Base-by-base conservation (phyloP, 2,797 vertebrate genomes). In the Calcarius lapponicus region DNA sequence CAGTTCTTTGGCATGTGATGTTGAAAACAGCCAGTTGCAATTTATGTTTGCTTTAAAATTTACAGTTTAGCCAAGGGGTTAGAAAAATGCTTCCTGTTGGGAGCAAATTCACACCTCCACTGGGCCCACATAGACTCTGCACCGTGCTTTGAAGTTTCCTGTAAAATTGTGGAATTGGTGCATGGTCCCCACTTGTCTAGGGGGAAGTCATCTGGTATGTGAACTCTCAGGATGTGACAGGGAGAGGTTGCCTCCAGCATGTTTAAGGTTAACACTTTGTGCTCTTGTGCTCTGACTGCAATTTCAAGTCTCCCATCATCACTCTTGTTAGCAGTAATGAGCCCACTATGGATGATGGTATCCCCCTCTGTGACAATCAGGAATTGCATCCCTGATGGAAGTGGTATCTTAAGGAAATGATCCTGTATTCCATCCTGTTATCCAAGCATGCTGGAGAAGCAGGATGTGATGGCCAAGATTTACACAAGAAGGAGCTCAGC, bases 41-140 rank as follows among this genome's bases (percentile, higher is more conserved):
- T 89, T 94, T 80, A 13, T 54, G 25, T 79, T 93, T 80, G 62
- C 58, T 88, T 83, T 86, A 58, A 86, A 92, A 91, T 90, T 81
- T 88, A 72, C 56, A 62, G 43, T 61, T 84, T 75, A 89, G 54
- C 65, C 10, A 0, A 79, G 43, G 45, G 76, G 53, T 22, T 26
- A 66, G 19, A 80, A 74, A 89, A 86, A 76, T 32, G 20, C 45
- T 88, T 94, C 90, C 53, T 86, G 31, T 25, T 75, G 47, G 54
- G 61, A 88, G 45, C 4, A 13, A 82, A 66, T 38, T 48, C 7
- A 2, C 31, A 18, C 45, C 47, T 74, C 29, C 2, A 1, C 47
- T 51, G 40, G 47, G 57, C 65, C 84, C 72, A 80, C 81, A 40
- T 48, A 61, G 58, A 40, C 61, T 22, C 45, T 84, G 83, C 48